These are phyloP conservation scores for Rhodinocichla rosea DNA, from an alignment of 2,113 vertebrate species.

Conservation along the genomic window DNA sequence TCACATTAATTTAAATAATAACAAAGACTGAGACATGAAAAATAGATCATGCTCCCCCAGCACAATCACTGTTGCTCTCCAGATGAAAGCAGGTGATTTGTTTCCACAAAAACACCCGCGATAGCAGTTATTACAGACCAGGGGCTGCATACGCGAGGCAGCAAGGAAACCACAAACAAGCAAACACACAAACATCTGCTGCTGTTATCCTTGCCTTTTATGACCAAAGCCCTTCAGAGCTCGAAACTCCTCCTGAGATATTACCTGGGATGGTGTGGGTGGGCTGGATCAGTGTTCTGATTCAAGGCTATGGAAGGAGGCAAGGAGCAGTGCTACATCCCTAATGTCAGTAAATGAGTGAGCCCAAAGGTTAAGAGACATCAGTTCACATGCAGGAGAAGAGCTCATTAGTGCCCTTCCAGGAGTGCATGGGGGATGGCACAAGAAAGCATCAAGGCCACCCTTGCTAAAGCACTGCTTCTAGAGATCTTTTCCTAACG, in stretches of 20 bases:
- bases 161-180: not conserved
- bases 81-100: slow-evolving; percentile 64
- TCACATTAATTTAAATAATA: slow-evolving; percentile 64
- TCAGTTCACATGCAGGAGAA: rapidly evolving
- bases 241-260: slow-evolving; percentile 8
- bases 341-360: not conserved
- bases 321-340: not conserved
- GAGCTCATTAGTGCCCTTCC: not conserved
- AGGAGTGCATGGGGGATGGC: not conserved
- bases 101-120: slow-evolving; percentile 42
- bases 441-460: not conserved
- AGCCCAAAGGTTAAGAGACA: not conserved
- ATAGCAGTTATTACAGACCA: slow-evolving; percentile 14
- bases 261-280: not conserved
- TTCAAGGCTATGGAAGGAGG: not conserved
- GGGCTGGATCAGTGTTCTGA: not conserved
- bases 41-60: slow-evolving; percentile 36
- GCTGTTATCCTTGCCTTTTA: slow-evolving; percentile 29
- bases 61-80: slow-evolving; percentile 50
- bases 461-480: not conserved
- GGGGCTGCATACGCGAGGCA: not conserved
- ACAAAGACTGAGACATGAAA: slow-evolving; percentile 60
- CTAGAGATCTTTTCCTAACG: not conserved
- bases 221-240: not conserved
- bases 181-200: not conserved